These are phyloP conservation scores for Eilema depressum DNA, from an alignment of 2,888 invertebrate species.

Conservation along the genomic window DNA sequence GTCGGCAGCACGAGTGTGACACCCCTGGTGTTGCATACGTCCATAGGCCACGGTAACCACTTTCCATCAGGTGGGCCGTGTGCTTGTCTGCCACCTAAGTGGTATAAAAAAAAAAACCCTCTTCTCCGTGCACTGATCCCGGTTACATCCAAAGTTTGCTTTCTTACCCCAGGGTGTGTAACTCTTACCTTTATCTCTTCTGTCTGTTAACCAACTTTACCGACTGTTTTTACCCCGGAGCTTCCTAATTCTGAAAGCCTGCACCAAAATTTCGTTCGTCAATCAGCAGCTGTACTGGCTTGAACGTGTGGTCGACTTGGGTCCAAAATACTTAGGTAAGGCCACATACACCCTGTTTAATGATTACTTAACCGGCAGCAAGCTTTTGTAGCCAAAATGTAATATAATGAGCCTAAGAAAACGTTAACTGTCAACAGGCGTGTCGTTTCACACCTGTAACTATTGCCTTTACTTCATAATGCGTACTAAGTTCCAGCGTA, in stretches of 20 bases:
- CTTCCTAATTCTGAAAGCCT: background rate
- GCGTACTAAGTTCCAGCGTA: background rate
- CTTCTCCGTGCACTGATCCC: no score
- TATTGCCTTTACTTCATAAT: background rate
- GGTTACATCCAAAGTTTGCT: no score
- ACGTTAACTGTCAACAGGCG: background rate
- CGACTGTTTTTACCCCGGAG: no score
- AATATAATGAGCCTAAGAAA: background rate
- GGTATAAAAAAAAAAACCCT: no score
- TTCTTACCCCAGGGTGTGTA: no score
- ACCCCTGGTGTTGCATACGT: no score
- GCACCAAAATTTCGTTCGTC: background rate
- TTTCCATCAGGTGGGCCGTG: no score
- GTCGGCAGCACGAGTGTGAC: no score
- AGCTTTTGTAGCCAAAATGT: conserved; percentile 1
- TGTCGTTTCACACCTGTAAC: background rate
- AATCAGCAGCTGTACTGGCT: background rate
- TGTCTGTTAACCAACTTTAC: no score
- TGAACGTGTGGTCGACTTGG: background rate
- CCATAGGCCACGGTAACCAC: no score
- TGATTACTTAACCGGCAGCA: background rate
- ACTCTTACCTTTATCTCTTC: no score
- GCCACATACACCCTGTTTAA: background rate
- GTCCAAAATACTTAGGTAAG: background rate
- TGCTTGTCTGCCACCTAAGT: no score